Percentiles rank a stretch among this genome's conserved stretches.
Conservation (phyloP, 2,797 vertebrate species). For the Phoeniculus purpureus region DNA sequence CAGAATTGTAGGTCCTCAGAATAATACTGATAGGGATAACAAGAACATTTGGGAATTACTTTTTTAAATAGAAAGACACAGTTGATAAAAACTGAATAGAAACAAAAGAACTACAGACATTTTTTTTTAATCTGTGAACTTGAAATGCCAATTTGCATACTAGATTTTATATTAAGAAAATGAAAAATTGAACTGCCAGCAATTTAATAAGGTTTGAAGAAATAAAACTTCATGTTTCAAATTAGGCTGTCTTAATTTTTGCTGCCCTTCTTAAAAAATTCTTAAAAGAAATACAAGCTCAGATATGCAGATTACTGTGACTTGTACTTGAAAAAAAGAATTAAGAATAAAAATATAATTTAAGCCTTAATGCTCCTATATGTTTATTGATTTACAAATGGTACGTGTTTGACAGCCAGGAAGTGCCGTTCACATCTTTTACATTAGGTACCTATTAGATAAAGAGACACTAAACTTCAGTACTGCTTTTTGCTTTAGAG, state of each 20-base stretch:
- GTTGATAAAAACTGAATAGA: accelerated
- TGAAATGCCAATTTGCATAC: not conserved
- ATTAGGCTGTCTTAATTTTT: not conserved
- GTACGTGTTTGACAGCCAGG: not conserved
- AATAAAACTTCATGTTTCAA: not conserved
- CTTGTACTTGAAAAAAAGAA: not conserved
- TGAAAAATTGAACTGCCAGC: not conserved
- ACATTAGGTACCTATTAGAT: not conserved
- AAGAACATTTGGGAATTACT: not conserved
- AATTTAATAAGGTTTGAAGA: not conserved
- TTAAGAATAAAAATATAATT: not conserved
- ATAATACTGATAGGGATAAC: not conserved
- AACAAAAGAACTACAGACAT: accelerated
- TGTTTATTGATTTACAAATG: not conserved
- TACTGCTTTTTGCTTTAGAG: not conserved
- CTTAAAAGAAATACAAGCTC: not conserved
- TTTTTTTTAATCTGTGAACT: not conserved
- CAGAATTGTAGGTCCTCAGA: no score
- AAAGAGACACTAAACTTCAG: not conserved
- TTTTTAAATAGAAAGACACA: not conserved
- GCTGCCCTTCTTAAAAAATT: not conserved
- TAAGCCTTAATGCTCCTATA: not conserved
- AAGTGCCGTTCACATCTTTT: not conserved
- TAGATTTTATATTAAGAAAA: not conserved
- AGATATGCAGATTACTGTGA: not conserved